Evolutionary conservation across 1,140 invertebrate species (phyloP).

Genomic region (Leptestheria dahalacensis): DNA sequence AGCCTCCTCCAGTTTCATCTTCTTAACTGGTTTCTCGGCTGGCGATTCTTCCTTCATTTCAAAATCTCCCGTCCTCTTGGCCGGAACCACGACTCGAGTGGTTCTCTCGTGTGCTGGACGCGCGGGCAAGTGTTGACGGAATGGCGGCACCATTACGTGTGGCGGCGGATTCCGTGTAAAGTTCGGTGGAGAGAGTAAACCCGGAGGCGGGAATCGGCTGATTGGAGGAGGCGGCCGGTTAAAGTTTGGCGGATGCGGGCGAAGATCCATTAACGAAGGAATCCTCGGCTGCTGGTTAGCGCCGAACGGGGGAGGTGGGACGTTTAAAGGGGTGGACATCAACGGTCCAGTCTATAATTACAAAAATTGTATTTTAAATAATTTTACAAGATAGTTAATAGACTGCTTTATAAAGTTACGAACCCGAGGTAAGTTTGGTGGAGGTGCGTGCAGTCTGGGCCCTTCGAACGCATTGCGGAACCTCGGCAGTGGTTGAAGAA

Average conservation of each 20-base stretch:
- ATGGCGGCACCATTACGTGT: neutral
- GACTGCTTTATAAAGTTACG: no score
- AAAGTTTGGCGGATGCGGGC: neutral
- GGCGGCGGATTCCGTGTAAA: neutral
- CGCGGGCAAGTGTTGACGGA: neutral
- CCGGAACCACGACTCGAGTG: no score
- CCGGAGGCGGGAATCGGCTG: neutral
- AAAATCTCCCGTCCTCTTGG: neutral
- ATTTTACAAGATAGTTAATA: no score
- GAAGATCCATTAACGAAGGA: neutral
- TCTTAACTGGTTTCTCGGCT: neutral
- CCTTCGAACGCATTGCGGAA: no score
- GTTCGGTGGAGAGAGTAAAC: neutral
- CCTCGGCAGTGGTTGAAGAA: neutral
- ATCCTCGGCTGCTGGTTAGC: neutral
- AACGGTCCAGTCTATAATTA: no score
- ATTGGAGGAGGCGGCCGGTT: neutral
- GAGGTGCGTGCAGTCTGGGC: no score
- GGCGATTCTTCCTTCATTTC: neutral
- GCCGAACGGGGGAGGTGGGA: neutral
- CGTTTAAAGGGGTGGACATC: neutral
- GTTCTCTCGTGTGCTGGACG: no score
- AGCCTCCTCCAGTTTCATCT: neutral
- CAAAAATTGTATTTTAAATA: no score
- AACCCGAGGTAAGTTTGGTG: no score